Percentiles rank a stretch among this genome's conserved stretches.
phyloP scores from a whole-genome alignment of 1,140 invertebrate species.

The Drosophila hydei region DNA sequence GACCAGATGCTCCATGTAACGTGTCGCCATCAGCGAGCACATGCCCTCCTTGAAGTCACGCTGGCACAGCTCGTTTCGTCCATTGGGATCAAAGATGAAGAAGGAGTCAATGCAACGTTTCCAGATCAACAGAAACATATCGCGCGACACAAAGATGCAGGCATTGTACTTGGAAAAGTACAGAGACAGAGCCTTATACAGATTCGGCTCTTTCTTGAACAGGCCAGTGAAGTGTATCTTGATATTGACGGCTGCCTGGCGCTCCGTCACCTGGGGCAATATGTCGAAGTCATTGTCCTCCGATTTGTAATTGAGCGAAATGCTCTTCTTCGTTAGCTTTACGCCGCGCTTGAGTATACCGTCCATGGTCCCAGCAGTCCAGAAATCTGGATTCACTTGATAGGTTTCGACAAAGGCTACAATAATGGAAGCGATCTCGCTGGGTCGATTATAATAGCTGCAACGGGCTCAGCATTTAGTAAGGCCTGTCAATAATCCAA shows the following conservation, averaged over 20 bases:
- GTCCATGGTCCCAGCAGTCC: conserved; percentile 73
- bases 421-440: conserved; percentile 68
- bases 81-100: conserved; percentile 81
- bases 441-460: conserved; percentile 63
- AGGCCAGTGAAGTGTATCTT: conserved; percentile 67
- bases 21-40: conserved; percentile 67
- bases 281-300: conserved; percentile 70
- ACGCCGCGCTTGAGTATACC: conserved; percentile 66
- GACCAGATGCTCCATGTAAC: conserved; percentile 71
- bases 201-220: conserved; percentile 70
- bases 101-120: conserved; percentile 73
- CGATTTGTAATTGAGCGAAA: conserved; percentile 55
- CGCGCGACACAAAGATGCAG: conserved; percentile 65
- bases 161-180: conserved; percentile 75
- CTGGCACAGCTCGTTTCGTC: conserved; percentile 59
- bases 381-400: conserved; percentile 76
- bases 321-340: conserved; percentile 60
- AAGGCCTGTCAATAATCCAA: background rate
- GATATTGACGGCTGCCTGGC: conserved; percentile 53
- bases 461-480: background rate
- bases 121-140: conserved; percentile 77
- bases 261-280: conserved; percentile 63
- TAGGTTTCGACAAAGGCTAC: conserved; percentile 78
- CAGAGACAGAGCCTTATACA: conserved; percentile 69
- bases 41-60: conserved; percentile 68